Evolutionary conservation across 2,113 vertebrate genomes (phyloP).

Genomic region (Ceuthmochares aereus): DNA sequence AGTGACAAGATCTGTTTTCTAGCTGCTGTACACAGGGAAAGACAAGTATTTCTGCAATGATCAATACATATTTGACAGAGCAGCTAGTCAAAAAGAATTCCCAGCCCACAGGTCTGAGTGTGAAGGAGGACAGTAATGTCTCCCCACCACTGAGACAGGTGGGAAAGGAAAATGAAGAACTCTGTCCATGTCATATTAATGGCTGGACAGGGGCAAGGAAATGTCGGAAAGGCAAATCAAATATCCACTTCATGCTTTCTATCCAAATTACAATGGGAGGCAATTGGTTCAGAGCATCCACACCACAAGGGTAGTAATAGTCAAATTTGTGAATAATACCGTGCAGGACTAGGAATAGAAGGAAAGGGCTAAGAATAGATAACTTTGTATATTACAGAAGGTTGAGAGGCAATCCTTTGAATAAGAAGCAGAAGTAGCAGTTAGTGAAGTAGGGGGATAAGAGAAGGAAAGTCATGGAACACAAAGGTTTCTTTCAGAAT

Average conservation of each 20-base stretch:
- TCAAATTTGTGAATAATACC: neutral
- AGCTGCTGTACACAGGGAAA: neutral
- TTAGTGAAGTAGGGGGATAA: conserved; percentile 6
- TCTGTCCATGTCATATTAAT: neutral
- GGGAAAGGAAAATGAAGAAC: neutral
- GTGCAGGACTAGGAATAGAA: neutral
- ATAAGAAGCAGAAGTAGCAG: conserved; percentile 19
- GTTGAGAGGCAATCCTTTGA: neutral
- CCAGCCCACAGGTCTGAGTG: neutral
- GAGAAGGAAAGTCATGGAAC: conserved; percentile 1
- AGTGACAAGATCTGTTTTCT: neutral
- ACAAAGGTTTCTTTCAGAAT: conserved; percentile 48
- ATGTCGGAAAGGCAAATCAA: neutral
- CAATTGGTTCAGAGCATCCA: neutral
- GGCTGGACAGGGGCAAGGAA: neutral
- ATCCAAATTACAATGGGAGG: neutral
- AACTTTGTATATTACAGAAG: neutral
- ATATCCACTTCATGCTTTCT: neutral
- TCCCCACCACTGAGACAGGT: neutral
- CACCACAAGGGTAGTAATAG: neutral
- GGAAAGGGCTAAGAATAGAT: conserved; percentile 43
- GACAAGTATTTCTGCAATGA: neutral
- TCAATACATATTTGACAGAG: neutral
- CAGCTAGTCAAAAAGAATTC: neutral
- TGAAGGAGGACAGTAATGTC: neutral